A percentile compares a stretch with the other conserved stretches of the same genome.
Evolutionary conservation across 2,888 invertebrate species (phyloP).

Genomic region (Tyria jacobaeae): DNA sequence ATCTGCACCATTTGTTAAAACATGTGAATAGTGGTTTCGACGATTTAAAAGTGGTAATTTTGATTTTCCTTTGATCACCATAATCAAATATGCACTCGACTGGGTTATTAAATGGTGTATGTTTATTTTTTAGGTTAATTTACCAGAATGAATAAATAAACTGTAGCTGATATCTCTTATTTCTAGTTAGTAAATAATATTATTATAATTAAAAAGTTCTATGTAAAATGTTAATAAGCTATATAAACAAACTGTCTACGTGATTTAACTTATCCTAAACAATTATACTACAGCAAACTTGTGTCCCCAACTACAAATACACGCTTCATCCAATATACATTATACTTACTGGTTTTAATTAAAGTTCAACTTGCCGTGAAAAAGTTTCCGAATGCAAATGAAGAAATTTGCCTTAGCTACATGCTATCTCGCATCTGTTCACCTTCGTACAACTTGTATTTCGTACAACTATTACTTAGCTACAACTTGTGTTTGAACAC

Average conservation of each 20-base stretch:
- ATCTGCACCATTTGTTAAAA: too few species aligned
- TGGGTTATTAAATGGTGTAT: too few species aligned
- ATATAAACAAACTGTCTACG: neutral
- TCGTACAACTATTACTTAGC: slow-evolving; percentile 38
- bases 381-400: slow-evolving; percentile 74
- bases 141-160: too few species aligned
- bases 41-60: too few species aligned
- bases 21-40: too few species aligned
- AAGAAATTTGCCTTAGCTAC: slow-evolving; percentile 52
- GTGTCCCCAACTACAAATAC: slow-evolving; percentile 53
- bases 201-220: too few species aligned
- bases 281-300: slow-evolving; percentile 6
- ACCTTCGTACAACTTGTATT: slow-evolving; percentile 29
- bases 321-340: slow-evolving; percentile 57
- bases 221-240: neutral
- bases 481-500: slow-evolving; percentile 10
- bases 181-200: too few species aligned
- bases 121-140: too few species aligned
- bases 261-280: neutral
- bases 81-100: too few species aligned
- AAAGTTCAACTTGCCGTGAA: slow-evolving; percentile 82
- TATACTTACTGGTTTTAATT: slow-evolving; percentile 79
- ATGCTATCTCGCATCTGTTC: slow-evolving; percentile 24
- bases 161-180: too few species aligned
- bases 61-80: too few species aligned